Base-by-base conservation (phyloP, 2,113 vertebrate genomes). In the Peucedramus taeniatus region DNA sequence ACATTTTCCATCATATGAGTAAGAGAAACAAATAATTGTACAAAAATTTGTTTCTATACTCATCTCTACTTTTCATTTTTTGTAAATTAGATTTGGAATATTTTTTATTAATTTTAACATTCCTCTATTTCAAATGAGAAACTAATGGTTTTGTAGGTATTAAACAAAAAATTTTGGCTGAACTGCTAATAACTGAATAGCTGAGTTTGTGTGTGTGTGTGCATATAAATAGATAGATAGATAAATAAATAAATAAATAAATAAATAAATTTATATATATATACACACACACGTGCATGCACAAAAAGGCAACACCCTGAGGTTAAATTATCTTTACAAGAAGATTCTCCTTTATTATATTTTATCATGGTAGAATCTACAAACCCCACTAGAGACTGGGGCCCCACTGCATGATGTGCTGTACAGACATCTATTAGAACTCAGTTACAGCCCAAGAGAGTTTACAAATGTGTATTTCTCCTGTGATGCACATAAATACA, bases 221-320 rank as follows among this genome's bases (percentile, higher is more conserved):
- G 6, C 27, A 10, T 18, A 7, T 22, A 4, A 31, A 13, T 23
- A 23, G n/a, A n/a, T n/a, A n/a, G n/a, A n/a, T n/a, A n/a, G n/a
- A n/a, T n/a, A n/a, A n/a, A n/a, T n/a, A n/a, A n/a, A n/a, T n/a
- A n/a, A n/a, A n/a, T n/a, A n/a, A n/a, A n/a, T n/a, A n/a, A n/a
- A n/a, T n/a, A n/a, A n/a, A n/a, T n/a, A n/a, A n/a, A n/a, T n/a
- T n/a, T 35, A 3, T 17, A 2, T 20, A 7, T 15, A 9, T 17
- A 6, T 15, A 2, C 40, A 5, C 16, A 40, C 15, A 19, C 8
- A 13, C 3, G 3, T n/a, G 18, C 30, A 69, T 69, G 30, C 23
- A 80, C 35, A 92, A 86, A 96, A 95, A 74, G 33, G 35, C 82
- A 91, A 94, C 69, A 85, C 40, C 70, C 94, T 71, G n/a, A 95